These are phyloP conservation scores for Larimichthys crocea DNA, from an alignment of 2,113 vertebrate species.

Conservation along the genomic window DNA sequence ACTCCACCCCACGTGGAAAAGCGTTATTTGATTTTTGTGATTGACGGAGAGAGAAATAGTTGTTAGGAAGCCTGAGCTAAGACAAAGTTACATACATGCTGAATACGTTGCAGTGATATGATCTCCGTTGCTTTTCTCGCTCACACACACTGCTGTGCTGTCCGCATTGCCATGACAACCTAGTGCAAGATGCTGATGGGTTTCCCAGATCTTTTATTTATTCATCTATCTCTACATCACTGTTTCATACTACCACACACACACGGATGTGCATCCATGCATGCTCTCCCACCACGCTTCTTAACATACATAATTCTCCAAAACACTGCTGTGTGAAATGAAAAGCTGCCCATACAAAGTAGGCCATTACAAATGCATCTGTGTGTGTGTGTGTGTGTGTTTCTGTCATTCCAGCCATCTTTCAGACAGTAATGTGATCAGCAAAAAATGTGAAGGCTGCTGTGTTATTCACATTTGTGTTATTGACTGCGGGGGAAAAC, in stretches of 20 bases:
- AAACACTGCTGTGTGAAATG: conserved; percentile 40
- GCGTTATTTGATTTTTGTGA: neutral
- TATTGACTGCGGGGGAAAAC: conserved; percentile 46
- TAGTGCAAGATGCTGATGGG: conserved; percentile 71
- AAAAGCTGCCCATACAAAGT: conserved; percentile 45
- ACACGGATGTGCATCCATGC: conserved; percentile 33
- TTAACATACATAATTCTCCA: neutral
- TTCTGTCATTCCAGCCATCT: conserved; percentile 52
- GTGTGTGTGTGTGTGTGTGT: neutral
- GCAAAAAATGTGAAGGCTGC: conserved; percentile 27
- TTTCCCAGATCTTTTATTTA: conserved; percentile 80
- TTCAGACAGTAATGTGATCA: conserved; percentile 67
- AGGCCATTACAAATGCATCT: conserved; percentile 13
- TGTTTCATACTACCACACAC: conserved; percentile 55
- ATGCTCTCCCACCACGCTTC: neutral
- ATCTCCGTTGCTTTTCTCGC: conserved; percentile 41
- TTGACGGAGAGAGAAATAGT: neutral
- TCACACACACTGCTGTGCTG: conserved; percentile 46
- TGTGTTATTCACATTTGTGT: conserved; percentile 63
- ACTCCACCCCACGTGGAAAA: neutral
- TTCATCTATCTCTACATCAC: conserved; percentile 74
- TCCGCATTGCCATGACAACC: conserved; percentile 81
- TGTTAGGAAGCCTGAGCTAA: neutral
- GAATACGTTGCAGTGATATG: conserved; percentile 53
- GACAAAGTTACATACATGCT: conserved; percentile 54